phyloP scores from a whole-genome alignment of 2,888 invertebrate genomes.

The Pristionchus arcanus region DNA sequence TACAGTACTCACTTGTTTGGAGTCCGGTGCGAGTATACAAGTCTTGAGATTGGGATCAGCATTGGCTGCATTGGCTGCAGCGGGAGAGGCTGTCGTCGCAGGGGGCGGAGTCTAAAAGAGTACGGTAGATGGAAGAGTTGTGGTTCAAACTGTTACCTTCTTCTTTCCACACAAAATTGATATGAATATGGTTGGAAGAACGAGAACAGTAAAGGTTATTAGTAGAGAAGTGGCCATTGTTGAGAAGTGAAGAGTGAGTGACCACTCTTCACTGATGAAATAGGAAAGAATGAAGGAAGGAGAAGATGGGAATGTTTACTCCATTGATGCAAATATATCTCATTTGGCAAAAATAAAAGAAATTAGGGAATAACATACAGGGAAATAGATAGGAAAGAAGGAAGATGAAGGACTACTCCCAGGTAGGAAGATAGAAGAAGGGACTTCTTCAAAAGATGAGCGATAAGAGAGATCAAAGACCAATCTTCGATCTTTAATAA shows the following conservation, averaged over 20 bases:
- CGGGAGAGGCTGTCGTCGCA: slow-evolving; percentile 13
- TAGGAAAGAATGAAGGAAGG: not conserved
- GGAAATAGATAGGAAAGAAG: too few species aligned
- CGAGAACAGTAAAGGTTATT: slow-evolving; percentile 9
- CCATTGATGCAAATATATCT: too few species aligned
- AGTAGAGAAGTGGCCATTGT: slow-evolving; percentile 21
- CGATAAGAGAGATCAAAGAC: not conserved
- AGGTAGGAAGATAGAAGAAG: too few species aligned
- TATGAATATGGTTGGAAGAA: slow-evolving; percentile 33
- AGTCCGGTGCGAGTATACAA: not conserved
- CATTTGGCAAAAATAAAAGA: too few species aligned
- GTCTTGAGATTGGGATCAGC: not conserved
- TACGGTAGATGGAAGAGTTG: not conserved
- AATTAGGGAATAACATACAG: too few species aligned
- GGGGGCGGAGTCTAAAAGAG: not conserved
- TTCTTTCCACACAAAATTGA: slow-evolving; percentile 31
- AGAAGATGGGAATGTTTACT: not conserved
- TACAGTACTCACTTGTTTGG: not conserved
- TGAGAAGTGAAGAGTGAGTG: not conserved
- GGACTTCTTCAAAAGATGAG: not conserved
- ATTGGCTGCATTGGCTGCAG: slow-evolving; percentile 12
- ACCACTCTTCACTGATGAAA: not conserved
- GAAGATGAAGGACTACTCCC: too few species aligned
- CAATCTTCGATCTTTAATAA: too few species aligned
- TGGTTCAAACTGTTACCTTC: not conserved